These are phyloP conservation scores for Palythoa grandis DNA, from an alignment of 92 coral and sea anemone genomes.

Conservation along the genomic window DNA sequence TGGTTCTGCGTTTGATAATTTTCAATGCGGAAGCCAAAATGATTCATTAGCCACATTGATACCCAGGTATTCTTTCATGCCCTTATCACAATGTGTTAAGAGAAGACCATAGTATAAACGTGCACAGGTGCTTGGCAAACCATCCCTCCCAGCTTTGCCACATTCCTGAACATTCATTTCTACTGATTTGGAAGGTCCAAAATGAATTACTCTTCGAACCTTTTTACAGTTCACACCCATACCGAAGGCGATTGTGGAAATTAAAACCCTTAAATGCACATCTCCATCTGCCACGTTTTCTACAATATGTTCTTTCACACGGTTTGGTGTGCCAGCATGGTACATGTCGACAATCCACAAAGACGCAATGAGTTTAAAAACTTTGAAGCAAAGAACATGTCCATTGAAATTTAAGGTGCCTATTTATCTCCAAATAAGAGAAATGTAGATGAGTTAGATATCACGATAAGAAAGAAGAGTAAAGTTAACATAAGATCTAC, in stretches of 20 bases:
- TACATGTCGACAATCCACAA: conserved; percentile 69
- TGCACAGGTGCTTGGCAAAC: conserved; percentile 47
- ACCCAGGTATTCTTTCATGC: conserved; percentile 48
- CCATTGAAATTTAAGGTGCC: no score
- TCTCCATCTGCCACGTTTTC: conserved; percentile 52
- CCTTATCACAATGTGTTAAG: conserved; percentile 39
- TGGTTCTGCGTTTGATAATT: background rate
- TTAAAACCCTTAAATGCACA: conserved; percentile 58
- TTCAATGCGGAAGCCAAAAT: conserved; percentile 29
- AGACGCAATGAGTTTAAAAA: no score
- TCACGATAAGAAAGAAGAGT: no score
- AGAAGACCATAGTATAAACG: conserved; percentile 40
- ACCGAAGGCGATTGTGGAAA: conserved; percentile 60
- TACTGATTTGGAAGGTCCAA: conserved; percentile 52
- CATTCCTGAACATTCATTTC: conserved; percentile 57
- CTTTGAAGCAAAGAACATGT: no score
- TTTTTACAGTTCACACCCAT: conserved; percentile 56
- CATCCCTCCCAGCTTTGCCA: conserved; percentile 56
- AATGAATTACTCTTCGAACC: conserved; percentile 49
- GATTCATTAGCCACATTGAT: conserved; percentile 45
- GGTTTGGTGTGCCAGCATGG: conserved; percentile 70
- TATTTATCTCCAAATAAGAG: no score
- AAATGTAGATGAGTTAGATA: no score
- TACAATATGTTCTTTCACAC: conserved; percentile 61
- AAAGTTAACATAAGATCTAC: no score